These are phyloP conservation scores for Lerista edwardsae DNA, from an alignment of 2,797 vertebrate species.

Conservation along the genomic window DNA sequence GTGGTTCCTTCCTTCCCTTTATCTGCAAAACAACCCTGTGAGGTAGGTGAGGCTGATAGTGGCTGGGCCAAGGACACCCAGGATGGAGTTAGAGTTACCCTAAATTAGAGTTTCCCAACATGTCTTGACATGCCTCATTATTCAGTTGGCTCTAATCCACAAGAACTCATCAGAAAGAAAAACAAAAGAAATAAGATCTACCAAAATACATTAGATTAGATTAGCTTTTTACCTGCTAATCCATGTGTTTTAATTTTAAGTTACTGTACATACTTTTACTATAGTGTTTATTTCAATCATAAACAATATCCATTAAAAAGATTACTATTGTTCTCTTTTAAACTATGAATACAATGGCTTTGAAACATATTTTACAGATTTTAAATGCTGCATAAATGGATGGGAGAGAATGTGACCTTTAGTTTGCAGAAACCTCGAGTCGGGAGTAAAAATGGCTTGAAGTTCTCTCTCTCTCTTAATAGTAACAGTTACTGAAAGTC, in stretches of 20 bases:
- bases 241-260: constrained; percentile 45
- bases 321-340: neutral
- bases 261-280: neutral
- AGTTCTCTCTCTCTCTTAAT: neutral
- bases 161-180: constrained; percentile 55
- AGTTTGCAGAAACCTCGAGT: neutral
- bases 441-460: neutral
- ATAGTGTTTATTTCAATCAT: constrained; percentile 22
- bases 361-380: neutral
- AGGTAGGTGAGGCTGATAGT: too few species aligned
- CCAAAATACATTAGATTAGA: constrained; percentile 34
- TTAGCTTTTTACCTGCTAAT: constrained; percentile 37
- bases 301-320: constrained; percentile 17
- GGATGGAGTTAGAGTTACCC: too few species aligned
- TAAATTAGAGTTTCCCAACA: too few species aligned
- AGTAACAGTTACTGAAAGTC: neutral
- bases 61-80: too few species aligned
- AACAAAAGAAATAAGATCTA: constrained; percentile 55
- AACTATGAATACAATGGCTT: neutral
- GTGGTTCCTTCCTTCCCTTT: too few species aligned
- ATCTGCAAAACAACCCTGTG: too few species aligned
- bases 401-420: neutral
- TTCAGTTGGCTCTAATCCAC: constrained; percentile 34
- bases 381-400: accelerated
- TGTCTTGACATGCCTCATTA: constrained; percentile 33